Evolutionary conservation across 1,140 invertebrate species (phyloP).

Genomic region (Drosophila kohkoa): DNA sequence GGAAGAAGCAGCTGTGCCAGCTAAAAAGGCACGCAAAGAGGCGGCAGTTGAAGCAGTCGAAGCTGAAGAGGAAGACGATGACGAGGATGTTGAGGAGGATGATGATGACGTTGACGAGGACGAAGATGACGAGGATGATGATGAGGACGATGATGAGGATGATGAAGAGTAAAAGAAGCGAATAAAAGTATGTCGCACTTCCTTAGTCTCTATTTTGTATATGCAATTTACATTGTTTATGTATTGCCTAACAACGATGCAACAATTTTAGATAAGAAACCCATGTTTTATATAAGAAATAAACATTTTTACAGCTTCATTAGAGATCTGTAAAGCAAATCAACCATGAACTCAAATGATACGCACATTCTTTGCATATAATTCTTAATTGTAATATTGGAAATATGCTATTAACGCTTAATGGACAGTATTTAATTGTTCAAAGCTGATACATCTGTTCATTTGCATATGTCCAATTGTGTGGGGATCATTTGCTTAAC

Average conservation of each 20-base stretch:
- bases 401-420: conserved; percentile 4
- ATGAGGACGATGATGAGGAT: conserved; percentile 23
- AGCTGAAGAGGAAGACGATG: conserved; percentile 45
- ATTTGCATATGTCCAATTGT: neutral
- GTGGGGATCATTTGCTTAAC: neutral
- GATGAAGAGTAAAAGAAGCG: conserved; percentile 52
- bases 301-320: neutral
- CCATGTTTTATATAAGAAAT: conserved; percentile 36
- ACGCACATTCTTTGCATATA: no score
- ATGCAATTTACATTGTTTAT: conserved; percentile 43
- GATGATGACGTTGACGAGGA: conserved; percentile 84
- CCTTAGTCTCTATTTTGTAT: conserved; percentile 35
- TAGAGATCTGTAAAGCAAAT: neutral
- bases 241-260: conserved; percentile 36
- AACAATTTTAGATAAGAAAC: conserved; percentile 59
- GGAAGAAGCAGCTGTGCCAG: conserved; percentile 51
- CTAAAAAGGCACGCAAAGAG: conserved; percentile 80
- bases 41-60: conserved; percentile 71
- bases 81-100: conserved; percentile 64
- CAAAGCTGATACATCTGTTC: neutral
- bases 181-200: neutral
- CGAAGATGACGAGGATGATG: conserved; percentile 48
- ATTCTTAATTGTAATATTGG: neutral
- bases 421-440: conserved; percentile 31
- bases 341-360: neutral